phyloP scores from a whole-genome alignment of 1,140 invertebrate species.

The Halesus radiatus region DNA sequence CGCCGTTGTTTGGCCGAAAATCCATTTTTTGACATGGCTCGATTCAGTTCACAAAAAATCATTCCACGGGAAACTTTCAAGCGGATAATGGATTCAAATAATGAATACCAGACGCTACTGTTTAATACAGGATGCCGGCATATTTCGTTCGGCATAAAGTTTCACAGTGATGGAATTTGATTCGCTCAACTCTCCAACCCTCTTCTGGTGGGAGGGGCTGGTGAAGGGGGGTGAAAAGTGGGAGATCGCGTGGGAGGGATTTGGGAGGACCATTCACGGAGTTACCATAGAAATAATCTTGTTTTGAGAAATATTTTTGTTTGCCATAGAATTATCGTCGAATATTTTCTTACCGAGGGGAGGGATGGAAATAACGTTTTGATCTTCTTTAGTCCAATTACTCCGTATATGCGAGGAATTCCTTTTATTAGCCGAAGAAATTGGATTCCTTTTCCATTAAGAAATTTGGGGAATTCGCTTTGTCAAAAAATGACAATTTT shows the following conservation, averaged over 20 bases:
- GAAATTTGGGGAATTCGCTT: constrained; percentile 16
- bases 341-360: constrained; percentile 49
- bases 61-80: neutral
- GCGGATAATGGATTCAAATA: constrained; percentile 8
- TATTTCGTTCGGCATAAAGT: constrained; percentile 52
- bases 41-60: neutral
- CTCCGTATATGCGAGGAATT: constrained; percentile 33
- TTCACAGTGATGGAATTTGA: constrained; percentile 51
- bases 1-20: too few relatives aligned
- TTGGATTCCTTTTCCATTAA: constrained; percentile 50
- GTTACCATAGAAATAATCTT: constrained; percentile 56
- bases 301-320: constrained; percentile 56
- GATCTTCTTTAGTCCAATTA: constrained; percentile 56
- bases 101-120: constrained; percentile 37
- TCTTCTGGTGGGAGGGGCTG: neutral
- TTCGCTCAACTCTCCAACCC: constrained; percentile 44
- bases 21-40: too few relatives aligned
- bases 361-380: constrained; percentile 46
- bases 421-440: constrained; percentile 51
- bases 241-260: neutral
- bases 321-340: constrained; percentile 52
- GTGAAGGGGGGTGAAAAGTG: neutral
- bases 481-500: constrained; percentile 11
- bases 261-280: constrained; percentile 31
- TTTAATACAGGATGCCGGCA: constrained; percentile 37